Conservation (phyloP, 1,140 invertebrate species). For the Armadillidium nasatum region DNA sequence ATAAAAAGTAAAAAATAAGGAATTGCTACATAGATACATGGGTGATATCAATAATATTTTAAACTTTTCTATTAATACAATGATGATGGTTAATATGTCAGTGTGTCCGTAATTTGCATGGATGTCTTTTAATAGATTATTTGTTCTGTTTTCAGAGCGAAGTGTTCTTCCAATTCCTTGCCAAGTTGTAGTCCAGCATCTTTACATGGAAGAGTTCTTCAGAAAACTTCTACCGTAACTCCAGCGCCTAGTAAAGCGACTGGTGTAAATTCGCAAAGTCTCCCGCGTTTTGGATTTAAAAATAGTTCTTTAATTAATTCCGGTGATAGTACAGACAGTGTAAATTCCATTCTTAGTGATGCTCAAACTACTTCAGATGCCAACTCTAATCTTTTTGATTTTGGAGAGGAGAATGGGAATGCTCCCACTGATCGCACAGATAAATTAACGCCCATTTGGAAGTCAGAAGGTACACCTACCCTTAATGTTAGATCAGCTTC, state of each 20-base stretch:
- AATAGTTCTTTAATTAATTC: constrained; percentile 28
- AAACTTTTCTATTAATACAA: no score
- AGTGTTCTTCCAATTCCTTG: not conserved
- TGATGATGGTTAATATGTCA: no score
- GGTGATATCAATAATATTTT: no score
- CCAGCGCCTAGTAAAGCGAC: not conserved
- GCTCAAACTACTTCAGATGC: constrained; percentile 42
- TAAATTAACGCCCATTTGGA: not conserved
- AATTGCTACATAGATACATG: no score
- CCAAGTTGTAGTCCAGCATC: not conserved
- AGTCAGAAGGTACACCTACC: not conserved
- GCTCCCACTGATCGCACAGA: not conserved
- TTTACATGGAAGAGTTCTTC: not conserved
- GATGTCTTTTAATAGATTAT: not conserved
- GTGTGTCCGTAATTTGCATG: no score
- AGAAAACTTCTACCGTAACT: not conserved
- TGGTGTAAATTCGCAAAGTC: not conserved
- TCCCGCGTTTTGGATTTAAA: constrained; percentile 39
- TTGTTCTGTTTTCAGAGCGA: not conserved
- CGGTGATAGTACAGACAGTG: constrained; percentile 43
- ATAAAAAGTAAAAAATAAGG: no score
- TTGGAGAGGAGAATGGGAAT: constrained; percentile 28
- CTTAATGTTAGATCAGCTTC: constrained; percentile 6
- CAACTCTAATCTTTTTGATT: constrained; percentile 40
- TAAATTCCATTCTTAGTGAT: constrained; percentile 43